A percentile compares a stretch with the other conserved stretches of the same genome.
Evolutionary conservation across 2,797 vertebrate species (phyloP).

Genomic region (Dallia pectoralis): DNA sequence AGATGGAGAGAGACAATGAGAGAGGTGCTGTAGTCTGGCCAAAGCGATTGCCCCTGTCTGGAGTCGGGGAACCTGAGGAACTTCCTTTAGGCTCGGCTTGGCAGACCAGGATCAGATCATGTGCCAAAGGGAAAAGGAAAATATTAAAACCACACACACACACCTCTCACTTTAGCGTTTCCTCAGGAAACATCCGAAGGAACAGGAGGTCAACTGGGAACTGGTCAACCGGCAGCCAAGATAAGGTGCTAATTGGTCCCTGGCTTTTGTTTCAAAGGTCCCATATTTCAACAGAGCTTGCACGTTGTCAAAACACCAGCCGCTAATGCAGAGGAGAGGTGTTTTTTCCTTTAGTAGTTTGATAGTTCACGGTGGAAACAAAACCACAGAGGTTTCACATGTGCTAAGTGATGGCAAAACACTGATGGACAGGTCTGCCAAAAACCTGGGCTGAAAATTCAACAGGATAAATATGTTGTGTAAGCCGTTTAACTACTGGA

Average conservation of each 20-base stretch:
- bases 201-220: conserved; percentile 16
- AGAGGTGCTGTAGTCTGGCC: neutral
- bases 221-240: conserved; percentile 16
- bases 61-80: conserved; percentile 12
- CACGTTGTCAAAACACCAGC: neutral
- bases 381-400: conserved; percentile 35
- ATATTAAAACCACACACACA: conserved; percentile 7
- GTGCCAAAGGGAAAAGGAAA: conserved; percentile 18
- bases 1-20: neutral
- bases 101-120: conserved; percentile 9
- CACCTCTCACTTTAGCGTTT: conserved; percentile 45
- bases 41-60: conserved; percentile 11
- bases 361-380: conserved; percentile 25
- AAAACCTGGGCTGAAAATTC: conserved; percentile 40
- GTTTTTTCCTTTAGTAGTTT: conserved; percentile 42
- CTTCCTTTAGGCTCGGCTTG: neutral
- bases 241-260: conserved; percentile 63
- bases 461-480: conserved; percentile 20
- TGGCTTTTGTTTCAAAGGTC: conserved; percentile 33
- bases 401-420: conserved; percentile 43
- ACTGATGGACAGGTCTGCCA: conserved; percentile 50
- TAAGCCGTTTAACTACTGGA: neutral
- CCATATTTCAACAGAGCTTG: conserved; percentile 26
- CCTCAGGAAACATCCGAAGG: conserved; percentile 55
- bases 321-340: conserved; percentile 37